Conservation (phyloP, 2,888 invertebrate species). For the Lasioglossum pauxillum region DNA sequence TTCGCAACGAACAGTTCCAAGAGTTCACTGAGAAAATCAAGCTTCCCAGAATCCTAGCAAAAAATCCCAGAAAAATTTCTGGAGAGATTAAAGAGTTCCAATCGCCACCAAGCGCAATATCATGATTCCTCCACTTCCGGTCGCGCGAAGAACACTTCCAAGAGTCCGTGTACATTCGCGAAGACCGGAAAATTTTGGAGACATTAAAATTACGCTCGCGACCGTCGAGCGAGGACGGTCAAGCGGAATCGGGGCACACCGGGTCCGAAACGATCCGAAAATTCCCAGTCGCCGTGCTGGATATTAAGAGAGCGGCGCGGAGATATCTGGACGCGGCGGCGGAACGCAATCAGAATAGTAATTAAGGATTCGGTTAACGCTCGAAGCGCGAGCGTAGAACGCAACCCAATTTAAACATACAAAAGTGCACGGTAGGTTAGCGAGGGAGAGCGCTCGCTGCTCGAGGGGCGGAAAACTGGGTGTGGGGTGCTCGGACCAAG, state of each 20-base stretch:
- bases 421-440: slow-evolving; percentile 78
- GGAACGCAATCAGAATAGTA: slow-evolving; percentile 81
- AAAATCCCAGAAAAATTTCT: too few relatives aligned
- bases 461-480: slow-evolving; percentile 46
- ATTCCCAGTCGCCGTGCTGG: slow-evolving; percentile 55
- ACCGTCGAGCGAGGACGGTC: neutral
- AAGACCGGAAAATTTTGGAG: neutral
- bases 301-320: slow-evolving; percentile 61
- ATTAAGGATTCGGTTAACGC: slow-evolving; percentile 82
- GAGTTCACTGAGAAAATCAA: neutral
- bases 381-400: slow-evolving; percentile 77
- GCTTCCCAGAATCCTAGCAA: too few relatives aligned
- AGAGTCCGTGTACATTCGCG: neutral
- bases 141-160: neutral
- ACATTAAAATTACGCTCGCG: neutral
- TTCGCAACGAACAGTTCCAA: neutral
- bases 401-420: slow-evolving; percentile 80
- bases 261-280: slow-evolving; percentile 55
- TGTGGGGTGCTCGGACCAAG: slow-evolving; percentile 28
- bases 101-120: too few relatives aligned
- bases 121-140: neutral
- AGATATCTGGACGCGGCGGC: slow-evolving; percentile 65
- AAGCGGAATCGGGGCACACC: neutral
- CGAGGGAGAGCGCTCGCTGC: slow-evolving; percentile 56
- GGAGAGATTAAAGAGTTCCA: too few relatives aligned